Evolutionary conservation across 2,888 invertebrate species (phyloP).

Genomic region (Ametastegia equiseti): DNA sequence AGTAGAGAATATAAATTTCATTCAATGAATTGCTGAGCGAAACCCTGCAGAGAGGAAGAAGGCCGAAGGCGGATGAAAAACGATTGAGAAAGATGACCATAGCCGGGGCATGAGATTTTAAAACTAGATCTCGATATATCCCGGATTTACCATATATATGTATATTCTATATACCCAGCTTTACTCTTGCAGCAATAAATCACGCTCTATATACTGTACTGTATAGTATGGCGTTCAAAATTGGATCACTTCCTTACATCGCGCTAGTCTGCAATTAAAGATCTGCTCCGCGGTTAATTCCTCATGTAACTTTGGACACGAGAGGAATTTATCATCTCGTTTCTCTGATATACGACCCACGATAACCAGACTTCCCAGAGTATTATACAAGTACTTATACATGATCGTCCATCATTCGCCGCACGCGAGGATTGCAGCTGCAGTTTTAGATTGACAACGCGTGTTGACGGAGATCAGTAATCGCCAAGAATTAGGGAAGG

Average conservation of each 20-base stretch:
- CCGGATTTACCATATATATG: neutral
- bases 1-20: neutral
- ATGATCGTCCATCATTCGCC: neutral
- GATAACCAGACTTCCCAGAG: neutral
- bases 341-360: neutral
- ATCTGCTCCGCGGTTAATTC: neutral
- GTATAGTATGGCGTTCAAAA: neutral
- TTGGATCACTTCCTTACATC: neutral
- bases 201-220: neutral
- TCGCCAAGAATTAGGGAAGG: neutral
- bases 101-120: neutral
- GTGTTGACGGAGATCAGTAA: neutral
- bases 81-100: slow-evolving; percentile 12
- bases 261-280: neutral
- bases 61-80: neutral
- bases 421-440: neutral
- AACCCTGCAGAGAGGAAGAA: neutral
- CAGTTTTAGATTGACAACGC: neutral
- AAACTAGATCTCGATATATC: slow-evolving; percentile 1
- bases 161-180: too few species aligned
- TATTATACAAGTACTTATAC: neutral
- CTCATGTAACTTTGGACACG: neutral
- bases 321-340: slow-evolving; percentile 9
- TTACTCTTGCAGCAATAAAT: neutral
- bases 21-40: slow-evolving; percentile 14